Percentiles rank a stretch among this genome's conserved stretches.
phyloP scores from a whole-genome alignment of 2,888 invertebrate genomes.

The Lamellibrachia satsuma region DNA sequence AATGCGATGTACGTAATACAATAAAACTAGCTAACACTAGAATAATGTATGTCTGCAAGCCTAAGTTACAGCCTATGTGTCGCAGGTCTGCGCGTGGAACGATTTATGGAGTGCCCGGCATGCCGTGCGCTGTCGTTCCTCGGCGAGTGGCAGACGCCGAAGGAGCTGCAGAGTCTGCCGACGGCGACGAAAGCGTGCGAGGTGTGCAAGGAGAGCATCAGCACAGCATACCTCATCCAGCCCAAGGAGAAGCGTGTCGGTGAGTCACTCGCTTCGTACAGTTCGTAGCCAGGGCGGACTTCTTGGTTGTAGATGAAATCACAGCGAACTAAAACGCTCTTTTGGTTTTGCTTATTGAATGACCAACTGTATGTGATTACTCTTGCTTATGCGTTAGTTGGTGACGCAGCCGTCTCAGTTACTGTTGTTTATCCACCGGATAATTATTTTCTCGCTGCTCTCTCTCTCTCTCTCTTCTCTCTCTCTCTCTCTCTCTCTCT shows the following conservation, averaged over 20 bases:
- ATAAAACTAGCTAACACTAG: background rate
- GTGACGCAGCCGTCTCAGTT: too few species aligned
- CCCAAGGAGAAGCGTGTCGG: constrained; percentile 56
- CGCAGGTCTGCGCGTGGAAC: constrained; percentile 56
- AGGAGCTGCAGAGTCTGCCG: constrained; percentile 54
- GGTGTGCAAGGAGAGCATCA: constrained; percentile 51
- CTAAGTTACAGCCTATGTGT: background rate
- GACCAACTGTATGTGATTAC: too few species aligned
- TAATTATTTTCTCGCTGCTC: too few species aligned
- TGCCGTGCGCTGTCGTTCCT: constrained; percentile 55
- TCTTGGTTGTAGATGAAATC: too few species aligned
- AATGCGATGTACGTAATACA: too few species aligned
- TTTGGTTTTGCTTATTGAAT: too few species aligned
- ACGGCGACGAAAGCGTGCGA: constrained; percentile 48
- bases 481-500: too few species aligned
- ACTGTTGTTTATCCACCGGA: too few species aligned
- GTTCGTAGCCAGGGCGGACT: too few species aligned
- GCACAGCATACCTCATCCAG: constrained; percentile 57
- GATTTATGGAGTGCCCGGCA: constrained; percentile 56
- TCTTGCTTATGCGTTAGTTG: too few species aligned
- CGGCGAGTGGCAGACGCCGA: constrained; percentile 64
- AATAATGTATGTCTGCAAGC: background rate
- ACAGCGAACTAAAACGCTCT: too few species aligned
- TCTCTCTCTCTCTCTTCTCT: too few species aligned
- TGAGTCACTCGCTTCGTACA: background rate